Evolutionary conservation across 1,140 invertebrate species (phyloP).

Genomic region (Helicoverpa armigera): DNA sequence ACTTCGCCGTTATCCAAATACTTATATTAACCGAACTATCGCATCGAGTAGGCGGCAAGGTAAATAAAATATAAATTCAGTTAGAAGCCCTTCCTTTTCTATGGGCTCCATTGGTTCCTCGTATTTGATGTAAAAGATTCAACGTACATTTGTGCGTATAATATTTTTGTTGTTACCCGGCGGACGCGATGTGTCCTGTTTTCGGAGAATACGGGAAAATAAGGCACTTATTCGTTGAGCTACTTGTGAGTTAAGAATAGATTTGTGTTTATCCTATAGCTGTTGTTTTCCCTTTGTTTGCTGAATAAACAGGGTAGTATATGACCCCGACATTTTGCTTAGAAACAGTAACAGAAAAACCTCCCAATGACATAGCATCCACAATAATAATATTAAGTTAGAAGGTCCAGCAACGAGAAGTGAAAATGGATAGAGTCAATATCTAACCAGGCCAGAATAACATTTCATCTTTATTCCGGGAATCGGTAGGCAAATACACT

Average conservation of each 20-base stretch:
- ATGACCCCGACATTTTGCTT: neutral
- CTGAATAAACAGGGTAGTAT: constrained; percentile 4
- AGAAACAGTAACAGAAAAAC: neutral
- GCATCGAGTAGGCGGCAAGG: constrained; percentile 33
- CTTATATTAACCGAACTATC: constrained; percentile 46
- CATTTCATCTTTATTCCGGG: too few species aligned
- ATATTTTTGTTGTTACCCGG: constrained; percentile 13
- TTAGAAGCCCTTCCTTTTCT: constrained; percentile 37
- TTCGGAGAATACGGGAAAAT: neutral
- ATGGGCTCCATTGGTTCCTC: constrained; percentile 15
- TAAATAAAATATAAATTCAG: constrained; percentile 45
- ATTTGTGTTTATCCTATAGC: neutral
- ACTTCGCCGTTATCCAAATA: constrained; percentile 39
- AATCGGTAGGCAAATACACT: too few species aligned
- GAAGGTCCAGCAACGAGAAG: too few species aligned
- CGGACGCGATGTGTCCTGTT: neutral
- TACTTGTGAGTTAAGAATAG: neutral
- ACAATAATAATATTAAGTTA: too few species aligned
- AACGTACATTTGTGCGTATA: constrained; percentile 2
- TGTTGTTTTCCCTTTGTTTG: constrained; percentile 15
- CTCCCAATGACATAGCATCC: too few species aligned
- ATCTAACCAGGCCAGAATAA: too few species aligned
- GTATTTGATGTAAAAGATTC: constrained; percentile 23
- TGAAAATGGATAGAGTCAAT: too few species aligned
- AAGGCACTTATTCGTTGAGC: constrained; percentile 13